phyloP scores from a whole-genome alignment of 2,113 vertebrate species.

The Plestiodon gilberti region DNA sequence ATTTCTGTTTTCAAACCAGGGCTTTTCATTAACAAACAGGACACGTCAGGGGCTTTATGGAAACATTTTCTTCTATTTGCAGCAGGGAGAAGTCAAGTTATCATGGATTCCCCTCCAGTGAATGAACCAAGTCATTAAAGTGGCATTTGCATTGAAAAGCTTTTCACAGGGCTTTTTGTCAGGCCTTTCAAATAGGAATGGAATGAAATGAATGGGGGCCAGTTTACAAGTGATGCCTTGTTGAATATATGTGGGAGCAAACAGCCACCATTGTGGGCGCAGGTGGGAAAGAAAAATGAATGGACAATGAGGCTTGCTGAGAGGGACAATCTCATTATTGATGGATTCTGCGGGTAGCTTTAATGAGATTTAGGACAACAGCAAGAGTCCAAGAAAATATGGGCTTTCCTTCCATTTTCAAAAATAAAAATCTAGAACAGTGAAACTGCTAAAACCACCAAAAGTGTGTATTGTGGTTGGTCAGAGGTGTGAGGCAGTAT shows the following conservation, averaged over 20 bases:
- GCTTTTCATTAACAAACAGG: constrained; percentile 70
- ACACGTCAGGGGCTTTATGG: constrained; percentile 74
- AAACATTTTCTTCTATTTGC: constrained; percentile 76
- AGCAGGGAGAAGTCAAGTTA: constrained; percentile 70
- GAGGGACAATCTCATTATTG: constrained; percentile 66
- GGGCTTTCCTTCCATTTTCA: constrained; percentile 48
- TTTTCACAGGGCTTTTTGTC: constrained; percentile 79
- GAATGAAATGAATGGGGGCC: constrained; percentile 70
- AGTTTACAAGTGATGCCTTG: constrained; percentile 80
- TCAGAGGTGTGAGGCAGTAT: background rate
- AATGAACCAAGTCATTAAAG: constrained; percentile 82
- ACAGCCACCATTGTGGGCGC: constrained; percentile 77
- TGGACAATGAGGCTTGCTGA: constrained; percentile 74
- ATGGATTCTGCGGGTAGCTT: constrained; percentile 46
- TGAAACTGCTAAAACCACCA: constrained; percentile 36
- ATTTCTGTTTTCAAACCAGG: constrained; percentile 55
- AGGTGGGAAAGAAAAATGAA: constrained; percentile 82
- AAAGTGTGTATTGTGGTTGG: background rate
- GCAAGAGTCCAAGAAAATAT: constrained; percentile 47
- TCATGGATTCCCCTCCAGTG: constrained; percentile 64
- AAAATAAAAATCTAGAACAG: constrained; percentile 42
- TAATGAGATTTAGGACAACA: constrained; percentile 54
- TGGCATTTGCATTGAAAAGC: constrained; percentile 78
- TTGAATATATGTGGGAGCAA: constrained; percentile 75
- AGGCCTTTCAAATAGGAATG: constrained; percentile 71